Percentiles rank a stretch among this genome's conserved stretches.
phyloP scores from a whole-genome alignment of 1,140 invertebrate genomes.

The Cotesia vestalis region DNA sequence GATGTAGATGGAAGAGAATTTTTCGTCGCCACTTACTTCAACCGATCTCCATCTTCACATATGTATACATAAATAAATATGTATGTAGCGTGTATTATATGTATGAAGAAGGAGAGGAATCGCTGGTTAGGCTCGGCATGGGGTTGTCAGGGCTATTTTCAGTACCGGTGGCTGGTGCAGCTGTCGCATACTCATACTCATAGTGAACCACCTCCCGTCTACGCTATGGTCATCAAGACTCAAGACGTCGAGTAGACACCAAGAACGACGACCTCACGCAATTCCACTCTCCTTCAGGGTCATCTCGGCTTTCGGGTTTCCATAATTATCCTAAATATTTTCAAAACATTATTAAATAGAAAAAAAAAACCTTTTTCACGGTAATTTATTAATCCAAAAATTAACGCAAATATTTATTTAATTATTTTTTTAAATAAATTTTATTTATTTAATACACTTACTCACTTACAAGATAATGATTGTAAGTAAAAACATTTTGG shows the following conservation, averaged over 20 bases:
- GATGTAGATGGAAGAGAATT: slow-evolving; percentile 41
- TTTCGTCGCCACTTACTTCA: slow-evolving; percentile 26
- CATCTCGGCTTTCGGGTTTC: background rate
- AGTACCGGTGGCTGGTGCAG: slow-evolving; percentile 46
- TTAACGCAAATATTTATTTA: too few relatives aligned
- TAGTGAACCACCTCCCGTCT: slow-evolving; percentile 55
- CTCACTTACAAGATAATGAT: slow-evolving; percentile 14
- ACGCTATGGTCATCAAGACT: slow-evolving; percentile 49
- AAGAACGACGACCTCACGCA: slow-evolving; percentile 51
- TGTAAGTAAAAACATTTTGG: slow-evolving; percentile 43
- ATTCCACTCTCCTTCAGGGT: slow-evolving; percentile 5
- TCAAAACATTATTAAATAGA: background rate
- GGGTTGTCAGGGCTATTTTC: slow-evolving; percentile 44
- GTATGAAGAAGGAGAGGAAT: background rate
- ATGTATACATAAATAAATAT: slow-evolving; percentile 19
- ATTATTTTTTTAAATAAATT: too few relatives aligned
- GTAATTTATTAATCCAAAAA: too few relatives aligned
- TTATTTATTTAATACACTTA: too few relatives aligned
- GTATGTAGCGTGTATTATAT: background rate
- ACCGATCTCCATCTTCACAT: too few relatives aligned
- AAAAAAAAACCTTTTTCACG: too few relatives aligned
- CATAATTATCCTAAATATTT: background rate
- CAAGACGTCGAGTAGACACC: slow-evolving; percentile 30
- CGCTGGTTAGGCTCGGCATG: slow-evolving; percentile 43
- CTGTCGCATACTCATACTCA: slow-evolving; percentile 46